Percentiles rank a stretch among this genome's conserved stretches.
phyloP scores from a whole-genome alignment of 2,888 invertebrate genomes.

The Eilema depressum region DNA sequence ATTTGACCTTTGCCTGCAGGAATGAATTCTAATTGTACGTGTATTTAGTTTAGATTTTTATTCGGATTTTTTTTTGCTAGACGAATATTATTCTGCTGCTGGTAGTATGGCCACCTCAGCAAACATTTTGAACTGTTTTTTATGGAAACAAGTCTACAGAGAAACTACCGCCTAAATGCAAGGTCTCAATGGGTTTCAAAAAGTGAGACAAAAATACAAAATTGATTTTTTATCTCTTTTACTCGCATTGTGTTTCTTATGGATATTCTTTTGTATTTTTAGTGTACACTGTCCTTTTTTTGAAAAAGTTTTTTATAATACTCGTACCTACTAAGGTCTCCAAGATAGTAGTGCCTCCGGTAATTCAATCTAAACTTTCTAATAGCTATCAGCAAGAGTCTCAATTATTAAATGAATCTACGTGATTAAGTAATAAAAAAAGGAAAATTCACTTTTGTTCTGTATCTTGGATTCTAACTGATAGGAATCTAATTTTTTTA shows the following conservation, averaged over 20 bases:
- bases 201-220: no score
- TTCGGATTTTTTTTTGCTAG: background rate
- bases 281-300: no score
- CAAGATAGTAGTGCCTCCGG: background rate
- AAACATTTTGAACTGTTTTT: background rate
- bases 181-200: no score
- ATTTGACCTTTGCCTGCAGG: conserved; percentile 1
- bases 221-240: no score
- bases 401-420: background rate
- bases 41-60: conserved; percentile 15
- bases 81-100: background rate
- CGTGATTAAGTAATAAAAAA: background rate
- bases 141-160: background rate
- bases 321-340: no score
- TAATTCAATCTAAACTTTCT: background rate
- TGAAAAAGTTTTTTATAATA: no score
- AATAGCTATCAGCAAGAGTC: background rate
- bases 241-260: no score
- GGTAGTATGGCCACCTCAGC: background rate
- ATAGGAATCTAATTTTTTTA: no score
- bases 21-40: conserved; percentile 2
- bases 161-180: no score
- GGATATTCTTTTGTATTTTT: no score
- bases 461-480: no score
- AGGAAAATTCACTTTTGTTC: background rate